Evolutionary conservation across 2,113 vertebrate genomes (phyloP).

Genomic region (Neogobius melanostomus): DNA sequence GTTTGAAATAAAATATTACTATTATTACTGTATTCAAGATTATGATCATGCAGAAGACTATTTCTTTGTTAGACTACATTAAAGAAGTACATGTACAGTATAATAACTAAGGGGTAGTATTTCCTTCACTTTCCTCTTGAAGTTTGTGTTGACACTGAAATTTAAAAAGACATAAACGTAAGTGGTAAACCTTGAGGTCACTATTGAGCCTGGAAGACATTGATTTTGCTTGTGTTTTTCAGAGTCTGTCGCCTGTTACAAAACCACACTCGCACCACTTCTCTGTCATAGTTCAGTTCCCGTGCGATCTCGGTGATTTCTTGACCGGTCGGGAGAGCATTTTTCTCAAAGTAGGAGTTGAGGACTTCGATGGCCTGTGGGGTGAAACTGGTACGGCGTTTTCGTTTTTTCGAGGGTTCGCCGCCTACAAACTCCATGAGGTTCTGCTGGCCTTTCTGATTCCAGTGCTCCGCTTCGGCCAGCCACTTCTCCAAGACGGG

Average conservation of each 20-base stretch:
- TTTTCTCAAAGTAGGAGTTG: constrained; percentile 96
- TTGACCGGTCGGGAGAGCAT: constrained; percentile 90
- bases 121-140: constrained; percentile 23
- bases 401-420: constrained; percentile 94
- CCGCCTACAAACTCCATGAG: constrained; percentile 97
- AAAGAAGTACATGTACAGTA: constrained; percentile 26
- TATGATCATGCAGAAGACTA: constrained; percentile 54
- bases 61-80: constrained; percentile 33
- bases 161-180: constrained; percentile 1
- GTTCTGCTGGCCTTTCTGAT: constrained; percentile 95
- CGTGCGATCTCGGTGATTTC: constrained; percentile 97
- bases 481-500: constrained; percentile 96
- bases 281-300: constrained; percentile 96
- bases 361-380: constrained; percentile 95
- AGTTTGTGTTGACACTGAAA: not conserved
- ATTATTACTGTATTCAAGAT: constrained; percentile 31
- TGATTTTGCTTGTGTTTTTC: constrained; percentile 97
- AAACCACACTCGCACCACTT: constrained; percentile 97
- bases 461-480: constrained; percentile 92
- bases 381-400: constrained; percentile 93
- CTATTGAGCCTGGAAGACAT: constrained; percentile 89
- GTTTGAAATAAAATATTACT: constrained; percentile 37
- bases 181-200: not conserved
- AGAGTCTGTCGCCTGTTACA: constrained; percentile 96
- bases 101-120: constrained; percentile 16